phyloP scores from a whole-genome alignment of 2,113 vertebrate genomes.

The Sylvia atricapilla region DNA sequence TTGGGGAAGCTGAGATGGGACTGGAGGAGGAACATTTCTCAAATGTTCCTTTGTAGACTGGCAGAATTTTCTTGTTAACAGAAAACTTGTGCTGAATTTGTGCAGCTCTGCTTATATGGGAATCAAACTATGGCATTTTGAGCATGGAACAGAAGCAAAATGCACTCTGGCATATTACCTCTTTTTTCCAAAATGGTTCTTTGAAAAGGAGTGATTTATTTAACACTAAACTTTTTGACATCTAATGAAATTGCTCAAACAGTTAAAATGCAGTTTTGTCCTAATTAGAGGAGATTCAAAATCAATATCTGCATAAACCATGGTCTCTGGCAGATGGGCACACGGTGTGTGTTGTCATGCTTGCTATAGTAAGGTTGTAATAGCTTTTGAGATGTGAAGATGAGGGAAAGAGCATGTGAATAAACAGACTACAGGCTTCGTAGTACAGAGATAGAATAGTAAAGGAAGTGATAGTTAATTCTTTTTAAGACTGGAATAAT shows the following conservation, averaged over 20 bases:
- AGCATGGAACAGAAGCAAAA: background rate
- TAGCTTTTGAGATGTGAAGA: background rate
- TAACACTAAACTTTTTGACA: background rate
- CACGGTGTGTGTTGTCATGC: accelerated
- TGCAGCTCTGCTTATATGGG: background rate
- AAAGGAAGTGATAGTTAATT: background rate
- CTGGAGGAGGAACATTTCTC: background rate
- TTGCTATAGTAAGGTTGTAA: background rate
- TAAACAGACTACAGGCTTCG: background rate
- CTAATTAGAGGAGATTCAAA: background rate
- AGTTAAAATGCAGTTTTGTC: background rate
- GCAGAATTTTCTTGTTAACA: background rate
- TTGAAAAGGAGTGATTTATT: background rate
- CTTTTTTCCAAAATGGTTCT: background rate
- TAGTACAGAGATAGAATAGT: background rate
- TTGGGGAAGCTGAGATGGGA: background rate
- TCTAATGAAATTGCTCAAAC: background rate
- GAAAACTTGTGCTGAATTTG: background rate
- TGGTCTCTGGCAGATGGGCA: background rate
- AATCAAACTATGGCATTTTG: background rate
- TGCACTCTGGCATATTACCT: background rate
- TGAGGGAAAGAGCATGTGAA: background rate
- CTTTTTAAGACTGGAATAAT: background rate
- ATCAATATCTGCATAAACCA: background rate
- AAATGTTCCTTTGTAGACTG: background rate